Conservation (phyloP, 1,140 invertebrate genomes). For the Ceratina japonica region DNA sequence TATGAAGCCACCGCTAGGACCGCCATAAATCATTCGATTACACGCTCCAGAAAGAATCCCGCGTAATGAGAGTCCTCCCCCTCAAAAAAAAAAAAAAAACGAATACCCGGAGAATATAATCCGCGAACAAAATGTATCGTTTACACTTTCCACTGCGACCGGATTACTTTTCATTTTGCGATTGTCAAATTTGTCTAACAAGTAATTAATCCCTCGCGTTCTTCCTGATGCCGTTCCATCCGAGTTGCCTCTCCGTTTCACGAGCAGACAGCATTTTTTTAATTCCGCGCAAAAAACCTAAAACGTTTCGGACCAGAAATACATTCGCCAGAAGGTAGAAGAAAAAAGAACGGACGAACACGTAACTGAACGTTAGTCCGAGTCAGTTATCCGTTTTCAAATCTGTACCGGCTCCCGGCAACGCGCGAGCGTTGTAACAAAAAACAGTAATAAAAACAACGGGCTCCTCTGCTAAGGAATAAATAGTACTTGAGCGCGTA, state of each 20-base stretch:
- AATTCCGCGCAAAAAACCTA: conserved; percentile 39
- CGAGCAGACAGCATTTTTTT: conserved; percentile 37
- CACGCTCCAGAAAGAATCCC: not conserved
- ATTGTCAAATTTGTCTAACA: not conserved
- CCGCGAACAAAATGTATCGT: not conserved
- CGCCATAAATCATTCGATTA: conserved; percentile 19
- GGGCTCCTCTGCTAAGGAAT: not conserved
- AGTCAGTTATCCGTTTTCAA: conserved; percentile 30
- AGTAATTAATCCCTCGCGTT: conserved; percentile 53
- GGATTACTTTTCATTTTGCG: conserved; percentile 3
- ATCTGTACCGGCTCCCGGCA: not conserved
- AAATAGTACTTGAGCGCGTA: not conserved
- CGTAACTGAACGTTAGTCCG: conserved; percentile 24
- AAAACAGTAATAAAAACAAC: not conserved
- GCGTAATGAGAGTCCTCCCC: not conserved
- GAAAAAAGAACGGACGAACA: not conserved
- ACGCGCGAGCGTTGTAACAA: not conserved
- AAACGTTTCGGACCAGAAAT: not conserved
- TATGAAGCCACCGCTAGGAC: not conserved
- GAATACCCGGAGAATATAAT: not conserved
- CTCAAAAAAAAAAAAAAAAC: not conserved
- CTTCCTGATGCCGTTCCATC: too few species aligned
- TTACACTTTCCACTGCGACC: not conserved
- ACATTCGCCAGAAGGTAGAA: not conserved
- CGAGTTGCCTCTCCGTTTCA: conserved; percentile 48